Conservation (phyloP, 2,888 invertebrate species). For the Dasysyrphus tricinctus region DNA sequence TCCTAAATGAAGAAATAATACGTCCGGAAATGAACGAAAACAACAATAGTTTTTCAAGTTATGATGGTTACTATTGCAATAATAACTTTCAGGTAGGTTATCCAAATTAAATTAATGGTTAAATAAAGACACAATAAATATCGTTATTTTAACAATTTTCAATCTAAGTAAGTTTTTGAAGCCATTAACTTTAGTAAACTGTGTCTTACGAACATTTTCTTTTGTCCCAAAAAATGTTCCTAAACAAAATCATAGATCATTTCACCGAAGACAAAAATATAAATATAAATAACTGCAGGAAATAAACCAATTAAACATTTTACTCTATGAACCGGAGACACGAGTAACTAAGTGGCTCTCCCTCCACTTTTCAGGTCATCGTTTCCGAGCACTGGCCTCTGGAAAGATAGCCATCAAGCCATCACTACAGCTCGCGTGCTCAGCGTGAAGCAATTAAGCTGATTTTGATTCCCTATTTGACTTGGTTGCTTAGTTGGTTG, state of each 20-base stretch:
- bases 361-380: slow-evolving; percentile 59
- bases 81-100: slow-evolving; percentile 78
- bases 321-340: slow-evolving; percentile 32
- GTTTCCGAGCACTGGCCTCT: slow-evolving; percentile 42
- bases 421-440: slow-evolving; percentile 57
- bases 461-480: slow-evolving; percentile 15
- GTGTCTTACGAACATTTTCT: background rate
- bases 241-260: background rate
- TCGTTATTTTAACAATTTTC: background rate
- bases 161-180: background rate
- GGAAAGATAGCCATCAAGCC: slow-evolving; percentile 12
- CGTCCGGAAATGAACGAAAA: slow-evolving; percentile 76
- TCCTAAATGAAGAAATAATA: slow-evolving; percentile 30
- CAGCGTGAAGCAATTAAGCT: slow-evolving; percentile 71
- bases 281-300: slow-evolving; percentile 49
- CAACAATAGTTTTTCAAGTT: slow-evolving; percentile 78
- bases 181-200: too few relatives aligned
- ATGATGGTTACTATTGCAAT: slow-evolving; percentile 78
- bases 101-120: background rate
- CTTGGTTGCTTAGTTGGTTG: background rate
- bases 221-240: background rate
- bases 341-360: slow-evolving; percentile 22
- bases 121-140: background rate
- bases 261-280: slow-evolving; percentile 31
- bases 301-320: slow-evolving; percentile 62